Base-by-base conservation (phyloP, 2,797 vertebrate genomes). In the Aldrovandia affinis region DNA sequence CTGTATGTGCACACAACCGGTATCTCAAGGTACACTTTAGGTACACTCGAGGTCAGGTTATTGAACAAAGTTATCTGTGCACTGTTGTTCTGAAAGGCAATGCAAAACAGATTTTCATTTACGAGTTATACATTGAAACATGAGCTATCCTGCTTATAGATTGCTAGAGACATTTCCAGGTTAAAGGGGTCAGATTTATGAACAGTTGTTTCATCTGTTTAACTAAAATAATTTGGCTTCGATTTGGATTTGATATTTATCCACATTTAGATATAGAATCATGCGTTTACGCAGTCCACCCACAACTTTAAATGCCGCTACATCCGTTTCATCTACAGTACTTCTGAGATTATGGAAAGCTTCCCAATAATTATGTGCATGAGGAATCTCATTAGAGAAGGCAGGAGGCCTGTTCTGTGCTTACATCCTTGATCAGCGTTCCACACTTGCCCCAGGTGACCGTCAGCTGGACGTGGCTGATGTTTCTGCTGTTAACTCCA, bases 1-100 rank as follows among this genome's bases (percentile, higher is more conserved):
- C 87, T 89, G 93, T 97, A 98, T 84, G 94, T 88, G 4, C 97
- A 98, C 83, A 89, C 91, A 85, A 98, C 90, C 20, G 96, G 96
- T 82, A 96, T 92, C 83, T 94, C 70, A 84, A 97, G 55, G 10
- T 44, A 89, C 6, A 87, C 81, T 85, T 85, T 90, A 44, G 93
- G 94, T 54, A 36, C 77, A 87, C 87, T 22, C 84, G 83, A 84
- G 80, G 89, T 84, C 82, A 55, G 4, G 89, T 85, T 1, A 86
- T 90, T 97, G 83, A 87, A 87, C 59, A 99, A 94, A 0, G 81
- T 94, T 55, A 95, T 96, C 88, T 91, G 94, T 79, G 94, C 92
- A 0, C 92, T 84, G 0, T 93, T 96, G 28, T 98, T 98, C 98
- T 99, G 86, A 86, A 92, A 90, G 4, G 90, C 20, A 88, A 88